Percentiles rank a stretch among this genome's conserved stretches.
Conservation (phyloP, 2,888 invertebrate species). For the Auanema freiburgensis region DNA sequence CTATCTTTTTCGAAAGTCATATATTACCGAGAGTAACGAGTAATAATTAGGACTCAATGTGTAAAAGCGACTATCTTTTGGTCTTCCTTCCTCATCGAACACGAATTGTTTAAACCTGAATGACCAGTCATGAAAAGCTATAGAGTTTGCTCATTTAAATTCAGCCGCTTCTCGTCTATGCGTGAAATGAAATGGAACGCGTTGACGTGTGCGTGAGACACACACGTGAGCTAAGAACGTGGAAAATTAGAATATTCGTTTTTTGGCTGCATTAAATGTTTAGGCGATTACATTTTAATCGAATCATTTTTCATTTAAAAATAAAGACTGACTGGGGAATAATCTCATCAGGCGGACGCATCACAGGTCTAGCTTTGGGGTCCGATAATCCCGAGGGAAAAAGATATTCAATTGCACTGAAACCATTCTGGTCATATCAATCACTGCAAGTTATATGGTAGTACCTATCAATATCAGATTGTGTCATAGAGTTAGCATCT, state of each 20-base stretch:
- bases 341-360: slow-evolving; percentile 82
- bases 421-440: slow-evolving; percentile 33
- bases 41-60: slow-evolving; percentile 85
- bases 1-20: not conserved
- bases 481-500: slow-evolving; percentile 81
- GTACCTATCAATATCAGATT: slow-evolving; percentile 79
- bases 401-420: slow-evolving; percentile 86
- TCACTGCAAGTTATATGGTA: slow-evolving; percentile 1
- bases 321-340: slow-evolving; percentile 58
- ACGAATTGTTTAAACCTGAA: slow-evolving; percentile 46
- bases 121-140: too few species aligned
- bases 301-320: too few species aligned
- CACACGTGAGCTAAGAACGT: too few species aligned
- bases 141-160: not conserved
- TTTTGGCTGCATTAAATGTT: slow-evolving; percentile 69
- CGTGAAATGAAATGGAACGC: not conserved
- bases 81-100: slow-evolving; percentile 77
- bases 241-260: slow-evolving; percentile 66
- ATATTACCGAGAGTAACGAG: slow-evolving; percentile 77
- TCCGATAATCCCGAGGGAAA: slow-evolving; percentile 91
- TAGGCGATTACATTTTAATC: too few species aligned
- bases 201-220: too few species aligned
- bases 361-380: slow-evolving; percentile 80
- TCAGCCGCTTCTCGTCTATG: not conserved
- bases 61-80: slow-evolving; percentile 87